Evolutionary conservation across 2,888 invertebrate genomes (phyloP).

Genomic region (Augochlorella aurata): DNA sequence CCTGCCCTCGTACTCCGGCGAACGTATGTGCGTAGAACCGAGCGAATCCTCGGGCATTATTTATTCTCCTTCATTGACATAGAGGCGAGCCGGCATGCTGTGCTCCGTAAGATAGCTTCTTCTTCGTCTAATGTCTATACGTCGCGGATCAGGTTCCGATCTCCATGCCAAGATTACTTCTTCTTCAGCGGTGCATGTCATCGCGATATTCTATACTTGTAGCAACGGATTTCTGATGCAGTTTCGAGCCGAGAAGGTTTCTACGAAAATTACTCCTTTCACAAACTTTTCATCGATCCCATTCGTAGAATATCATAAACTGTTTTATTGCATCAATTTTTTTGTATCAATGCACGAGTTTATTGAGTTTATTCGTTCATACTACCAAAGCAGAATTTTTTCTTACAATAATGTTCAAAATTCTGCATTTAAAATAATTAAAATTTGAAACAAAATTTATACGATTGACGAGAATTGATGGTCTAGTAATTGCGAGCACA

Average conservation of each 20-base stretch:
- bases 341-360: too few relatives aligned
- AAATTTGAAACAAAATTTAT: too few relatives aligned
- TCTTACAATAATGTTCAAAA: too few relatives aligned
- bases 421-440: too few relatives aligned
- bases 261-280: background rate
- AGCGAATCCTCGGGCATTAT: slow-evolving; percentile 50
- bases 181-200: background rate
- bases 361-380: too few relatives aligned
- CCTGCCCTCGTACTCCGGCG: slow-evolving; percentile 60
- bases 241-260: background rate
- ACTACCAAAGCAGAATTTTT: too few relatives aligned
- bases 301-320: too few relatives aligned
- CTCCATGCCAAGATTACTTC: slow-evolving; percentile 11
- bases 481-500: background rate
- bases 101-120: background rate
- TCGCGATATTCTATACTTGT: background rate
- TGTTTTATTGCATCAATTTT: too few relatives aligned
- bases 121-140: slow-evolving; percentile 13
- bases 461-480: too few relatives aligned
- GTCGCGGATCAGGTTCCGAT: slow-evolving; percentile 27
- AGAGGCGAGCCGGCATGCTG: slow-evolving; percentile 1
- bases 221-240: slow-evolving; percentile 2
- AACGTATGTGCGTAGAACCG: slow-evolving; percentile 45
- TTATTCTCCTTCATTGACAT: slow-evolving; percentile 55
- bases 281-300: background rate